Evolutionary conservation across 1,140 invertebrate species (phyloP).

Genomic region (Notospermus geniculatus): DNA sequence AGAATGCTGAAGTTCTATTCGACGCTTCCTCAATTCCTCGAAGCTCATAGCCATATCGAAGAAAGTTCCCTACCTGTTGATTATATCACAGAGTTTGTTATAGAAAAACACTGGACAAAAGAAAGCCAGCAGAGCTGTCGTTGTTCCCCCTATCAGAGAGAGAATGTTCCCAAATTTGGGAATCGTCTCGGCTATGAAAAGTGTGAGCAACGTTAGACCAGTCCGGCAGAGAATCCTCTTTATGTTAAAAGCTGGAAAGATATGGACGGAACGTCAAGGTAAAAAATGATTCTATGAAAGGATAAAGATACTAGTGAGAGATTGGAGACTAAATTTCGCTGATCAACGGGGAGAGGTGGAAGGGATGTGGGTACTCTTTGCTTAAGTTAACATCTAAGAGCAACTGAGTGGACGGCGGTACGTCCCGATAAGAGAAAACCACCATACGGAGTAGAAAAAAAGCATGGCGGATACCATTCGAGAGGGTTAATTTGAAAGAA

Average conservation of each 20-base stretch:
- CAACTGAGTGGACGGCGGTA: background rate
- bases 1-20: too few species aligned
- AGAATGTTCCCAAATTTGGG: conserved; percentile 80
- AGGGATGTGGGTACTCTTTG: background rate
- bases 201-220: background rate
- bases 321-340: too few species aligned
- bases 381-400: too few species aligned
- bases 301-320: too few species aligned
- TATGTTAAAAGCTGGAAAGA: background rate
- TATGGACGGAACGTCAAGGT: background rate
- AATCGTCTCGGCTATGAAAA: conserved; percentile 3
- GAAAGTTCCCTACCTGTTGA: conserved; percentile 33
- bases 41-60: too few species aligned
- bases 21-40: too few species aligned
- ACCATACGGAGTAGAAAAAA: too few species aligned
- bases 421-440: background rate
- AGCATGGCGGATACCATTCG: too few species aligned
- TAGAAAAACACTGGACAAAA: conserved; percentile 83
- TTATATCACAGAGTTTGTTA: conserved; percentile 58
- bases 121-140: conserved; percentile 77
- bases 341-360: background rate
- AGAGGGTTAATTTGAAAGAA: too few species aligned
- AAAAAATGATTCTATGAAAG: too few species aligned
- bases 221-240: background rate
- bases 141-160: conserved; percentile 80